A percentile compares a stretch with the other conserved stretches of the same genome.
Conservation (phyloP, 2,797 vertebrate species). For the Dipus sagitta region DNA sequence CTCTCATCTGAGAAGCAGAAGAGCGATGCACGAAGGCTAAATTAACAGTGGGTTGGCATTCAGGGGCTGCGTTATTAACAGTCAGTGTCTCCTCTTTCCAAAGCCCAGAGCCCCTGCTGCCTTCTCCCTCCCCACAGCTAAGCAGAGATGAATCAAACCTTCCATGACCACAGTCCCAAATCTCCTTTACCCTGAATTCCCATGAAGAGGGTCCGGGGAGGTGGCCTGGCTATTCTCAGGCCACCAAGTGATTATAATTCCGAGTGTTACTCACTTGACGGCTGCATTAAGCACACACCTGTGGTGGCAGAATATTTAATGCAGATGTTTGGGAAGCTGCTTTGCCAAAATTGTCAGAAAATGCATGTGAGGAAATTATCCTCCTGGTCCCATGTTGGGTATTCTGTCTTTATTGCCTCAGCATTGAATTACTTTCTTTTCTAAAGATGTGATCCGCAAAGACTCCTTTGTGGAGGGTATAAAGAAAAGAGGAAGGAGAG, state of each 20-base stretch:
- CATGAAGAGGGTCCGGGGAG: background rate
- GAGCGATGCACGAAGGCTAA: fast-evolving
- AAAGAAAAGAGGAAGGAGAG: background rate
- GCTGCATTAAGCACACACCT: slow-evolving; percentile 15
- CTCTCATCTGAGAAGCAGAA: slow-evolving; percentile 9
- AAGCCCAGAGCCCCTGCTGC: background rate
- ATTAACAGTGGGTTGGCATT: background rate
- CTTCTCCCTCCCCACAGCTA: background rate
- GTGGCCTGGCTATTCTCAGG: background rate
- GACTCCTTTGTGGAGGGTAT: background rate
- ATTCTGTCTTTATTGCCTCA: slow-evolving; percentile 47
- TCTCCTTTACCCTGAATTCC: background rate
- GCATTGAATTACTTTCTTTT: slow-evolving; percentile 38
- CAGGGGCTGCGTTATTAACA: background rate
- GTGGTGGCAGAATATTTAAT: background rate
- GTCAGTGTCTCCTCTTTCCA: fast-evolving
- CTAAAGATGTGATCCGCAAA: slow-evolving; percentile 50
- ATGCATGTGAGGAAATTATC: slow-evolving; percentile 44
- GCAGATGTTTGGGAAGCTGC: slow-evolving; percentile 63
- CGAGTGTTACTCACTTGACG: background rate
- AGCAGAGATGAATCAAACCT: background rate
- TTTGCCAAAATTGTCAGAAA: slow-evolving; percentile 68
- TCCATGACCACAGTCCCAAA: fast-evolving
- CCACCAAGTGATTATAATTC: fast-evolving
- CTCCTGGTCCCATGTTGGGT: background rate